Base-by-base conservation (phyloP, 1,140 invertebrate genomes). In the Elysia chlorotica region DNA sequence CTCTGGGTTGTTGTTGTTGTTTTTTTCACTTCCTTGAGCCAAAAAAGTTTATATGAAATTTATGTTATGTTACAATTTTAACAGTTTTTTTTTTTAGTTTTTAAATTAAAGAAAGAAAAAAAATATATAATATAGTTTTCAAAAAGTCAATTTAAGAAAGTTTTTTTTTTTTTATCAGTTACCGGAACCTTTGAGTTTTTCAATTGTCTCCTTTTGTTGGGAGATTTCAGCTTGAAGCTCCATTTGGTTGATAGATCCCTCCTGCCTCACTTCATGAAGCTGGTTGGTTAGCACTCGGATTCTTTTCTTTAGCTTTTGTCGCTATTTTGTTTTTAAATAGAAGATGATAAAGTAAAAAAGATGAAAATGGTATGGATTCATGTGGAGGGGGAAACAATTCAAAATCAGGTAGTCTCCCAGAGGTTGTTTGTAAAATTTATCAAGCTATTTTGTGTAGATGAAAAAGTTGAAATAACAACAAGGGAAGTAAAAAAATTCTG, bases 201-300 rank as follows among this genome's bases (percentile, higher is more conserved):
- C 65, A 48, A 14, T 23, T 63, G 6, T 3, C 25, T 62, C 59
- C 21, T 35, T 53, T 5, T 48, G 25, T n/a, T 63, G 69, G 30
- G 59, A 14, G 0, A 68, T 57, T n/a, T 68, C 48, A 56, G 30
- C 23, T 31, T 63, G 61, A 17, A 3, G 23, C 37, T 71, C 69
- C 69, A 71, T 71, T 28, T 63, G 25, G 37, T 28, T 63, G 30
- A 71, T 71, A 1, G 25, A 71, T 17, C 36, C 59, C 23, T 71
- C 69, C 5, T 71, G 69, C 4, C 69, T 48, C 28, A 63, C 10
- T 31, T 71, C 69, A 41, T 62, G 59, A 17, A 71, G 23, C 57
- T 71, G 57, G 2, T 71, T 71, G 30, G 30, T 62, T 21, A 71
- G 37, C 6, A 30, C 36, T 48, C n/a, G 31, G n/a, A 63, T 31